Conservation (phyloP, 2,113 vertebrate species). For the Heterocephalus glaber region DNA sequence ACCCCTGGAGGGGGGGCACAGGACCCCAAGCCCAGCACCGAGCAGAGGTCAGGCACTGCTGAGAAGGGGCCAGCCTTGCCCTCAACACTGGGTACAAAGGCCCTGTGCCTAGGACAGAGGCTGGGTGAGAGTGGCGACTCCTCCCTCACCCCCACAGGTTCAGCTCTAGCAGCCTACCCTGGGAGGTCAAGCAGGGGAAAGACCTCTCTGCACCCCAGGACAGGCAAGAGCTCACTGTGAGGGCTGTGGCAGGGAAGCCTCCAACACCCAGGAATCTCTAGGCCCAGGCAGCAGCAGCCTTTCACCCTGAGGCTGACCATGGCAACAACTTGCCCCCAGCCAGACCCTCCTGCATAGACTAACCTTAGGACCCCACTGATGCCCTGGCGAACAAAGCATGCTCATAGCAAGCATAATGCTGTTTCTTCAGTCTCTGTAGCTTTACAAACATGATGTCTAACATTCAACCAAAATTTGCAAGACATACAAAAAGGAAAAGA, state of each 20-base stretch:
- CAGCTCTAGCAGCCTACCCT: neutral
- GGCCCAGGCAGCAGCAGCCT: neutral
- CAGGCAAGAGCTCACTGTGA: neutral
- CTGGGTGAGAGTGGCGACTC: neutral
- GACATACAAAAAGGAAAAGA: neutral
- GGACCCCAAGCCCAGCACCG: neutral
- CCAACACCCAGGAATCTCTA: too few species aligned
- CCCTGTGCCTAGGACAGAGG: neutral
- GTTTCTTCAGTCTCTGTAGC: neutral
- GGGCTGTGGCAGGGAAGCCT: neutral
- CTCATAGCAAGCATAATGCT: too few species aligned
- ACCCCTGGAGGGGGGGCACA: neutral
- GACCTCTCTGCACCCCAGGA: neutral
- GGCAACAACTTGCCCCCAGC: neutral
- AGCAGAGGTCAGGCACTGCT: neutral
- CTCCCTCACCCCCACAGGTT: neutral
- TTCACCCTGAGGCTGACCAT: fast-evolving
- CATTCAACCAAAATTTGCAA: neutral
- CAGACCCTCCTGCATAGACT: neutral
- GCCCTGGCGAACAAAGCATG: neutral
- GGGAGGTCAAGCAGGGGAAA: too few species aligned
- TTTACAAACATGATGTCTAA: neutral
- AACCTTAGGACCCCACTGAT: neutral
- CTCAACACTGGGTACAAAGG: too few species aligned
- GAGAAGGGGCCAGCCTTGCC: neutral